Evolutionary conservation across 2,797 vertebrate genomes (phyloP).

Genomic region (Siniperca undulata): DNA sequence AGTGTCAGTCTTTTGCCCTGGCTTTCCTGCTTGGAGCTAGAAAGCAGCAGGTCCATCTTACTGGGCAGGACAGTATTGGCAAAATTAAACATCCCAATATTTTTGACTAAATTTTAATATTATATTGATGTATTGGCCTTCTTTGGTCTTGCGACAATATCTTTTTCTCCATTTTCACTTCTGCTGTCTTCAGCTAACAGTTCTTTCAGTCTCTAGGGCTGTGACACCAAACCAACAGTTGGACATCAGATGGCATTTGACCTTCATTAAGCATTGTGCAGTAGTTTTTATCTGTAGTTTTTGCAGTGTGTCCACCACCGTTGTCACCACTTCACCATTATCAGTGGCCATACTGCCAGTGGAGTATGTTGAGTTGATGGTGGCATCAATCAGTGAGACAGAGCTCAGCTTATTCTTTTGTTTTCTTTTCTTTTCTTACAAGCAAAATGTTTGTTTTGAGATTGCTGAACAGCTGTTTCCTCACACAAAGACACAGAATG

Average conservation of each 20-base stretch:
- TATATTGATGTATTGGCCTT: background rate
- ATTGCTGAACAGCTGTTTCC: background rate
- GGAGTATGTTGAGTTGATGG: slow-evolving; percentile 1
- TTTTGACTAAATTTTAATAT: background rate
- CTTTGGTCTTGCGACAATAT: background rate
- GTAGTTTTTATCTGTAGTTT: no score
- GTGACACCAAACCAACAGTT: background rate
- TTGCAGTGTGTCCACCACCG: background rate
- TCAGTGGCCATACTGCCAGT: background rate
- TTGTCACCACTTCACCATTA: background rate
- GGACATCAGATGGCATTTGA: background rate
- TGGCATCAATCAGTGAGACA: background rate
- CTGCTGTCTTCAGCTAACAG: background rate
- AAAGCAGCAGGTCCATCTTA: background rate
- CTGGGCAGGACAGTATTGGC: background rate
- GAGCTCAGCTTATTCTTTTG: background rate
- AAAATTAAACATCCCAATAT: background rate
- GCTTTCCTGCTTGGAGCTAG: background rate
- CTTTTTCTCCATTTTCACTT: background rate
- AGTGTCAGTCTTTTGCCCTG: background rate
- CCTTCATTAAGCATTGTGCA: background rate
- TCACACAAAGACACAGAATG: background rate
- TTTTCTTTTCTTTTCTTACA: background rate
- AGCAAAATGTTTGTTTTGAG: background rate
- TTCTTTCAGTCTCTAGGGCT: background rate